Conservation (phyloP, 2,113 vertebrate genomes). For the Notothenia coriiceps region DNA sequence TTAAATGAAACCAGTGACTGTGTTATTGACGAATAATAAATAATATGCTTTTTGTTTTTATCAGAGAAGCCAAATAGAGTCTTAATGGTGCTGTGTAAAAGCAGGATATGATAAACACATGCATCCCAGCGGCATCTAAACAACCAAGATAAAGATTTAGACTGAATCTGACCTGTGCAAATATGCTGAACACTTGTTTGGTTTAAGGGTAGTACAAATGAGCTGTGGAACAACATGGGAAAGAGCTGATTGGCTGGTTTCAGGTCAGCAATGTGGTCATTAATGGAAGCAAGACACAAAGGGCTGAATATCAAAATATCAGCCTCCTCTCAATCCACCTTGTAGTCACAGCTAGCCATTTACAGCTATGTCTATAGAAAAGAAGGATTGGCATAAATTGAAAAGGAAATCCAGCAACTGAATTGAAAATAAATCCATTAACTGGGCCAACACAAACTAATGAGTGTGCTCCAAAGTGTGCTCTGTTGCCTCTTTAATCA, state of each 20-base stretch:
- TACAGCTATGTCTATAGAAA: neutral
- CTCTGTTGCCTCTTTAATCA: neutral
- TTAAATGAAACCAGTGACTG: slow-evolving; percentile 40
- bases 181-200: slow-evolving; percentile 21
- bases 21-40: slow-evolving; percentile 10
- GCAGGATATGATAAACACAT: slow-evolving; percentile 2
- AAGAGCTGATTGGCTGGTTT: slow-evolving; percentile 6
- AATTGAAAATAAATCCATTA: neutral
- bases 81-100: neutral
- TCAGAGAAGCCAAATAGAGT: neutral
- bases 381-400: neutral
- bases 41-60: too few species aligned
- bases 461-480: neutral
- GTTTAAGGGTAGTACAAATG: neutral
- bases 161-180: slow-evolving; percentile 13
- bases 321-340: neutral
- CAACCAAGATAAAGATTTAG: slow-evolving; percentile 5
- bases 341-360: neutral
- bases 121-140: neutral
- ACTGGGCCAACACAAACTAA: neutral
- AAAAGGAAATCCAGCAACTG: neutral
- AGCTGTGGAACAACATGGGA: neutral
- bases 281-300: slow-evolving; percentile 7
- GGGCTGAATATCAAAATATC: neutral
- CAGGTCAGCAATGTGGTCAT: neutral